phyloP scores from a whole-genome alignment of 2,113 vertebrate genomes.

The Halcyon malimbica region DNA sequence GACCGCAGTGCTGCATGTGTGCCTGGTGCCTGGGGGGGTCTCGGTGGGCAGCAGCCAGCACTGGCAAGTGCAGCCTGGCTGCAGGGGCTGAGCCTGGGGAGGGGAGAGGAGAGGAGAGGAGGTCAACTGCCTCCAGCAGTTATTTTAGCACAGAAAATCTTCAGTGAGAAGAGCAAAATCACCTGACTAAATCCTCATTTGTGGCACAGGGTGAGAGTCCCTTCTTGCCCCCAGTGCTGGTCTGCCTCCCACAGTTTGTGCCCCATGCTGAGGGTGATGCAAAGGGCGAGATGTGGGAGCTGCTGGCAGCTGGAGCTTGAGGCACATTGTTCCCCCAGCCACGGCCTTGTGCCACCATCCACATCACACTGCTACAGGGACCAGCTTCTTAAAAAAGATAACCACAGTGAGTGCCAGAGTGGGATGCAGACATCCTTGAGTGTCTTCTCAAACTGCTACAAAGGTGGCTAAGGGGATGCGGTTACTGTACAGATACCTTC shows the following conservation, averaged over 20 bases:
- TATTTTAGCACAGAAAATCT: background rate
- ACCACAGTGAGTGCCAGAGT: background rate
- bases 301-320: background rate
- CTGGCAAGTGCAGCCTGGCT: background rate
- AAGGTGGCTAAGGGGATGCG: background rate
- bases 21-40: fast-evolving
- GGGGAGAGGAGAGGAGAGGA: background rate
- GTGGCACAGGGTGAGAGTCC: background rate
- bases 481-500: background rate
- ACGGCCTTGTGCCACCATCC: background rate
- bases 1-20: background rate
- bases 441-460: background rate
- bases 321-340: background rate
- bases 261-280: fast-evolving
- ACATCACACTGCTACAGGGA: fast-evolving
- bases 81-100: background rate
- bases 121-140: background rate
- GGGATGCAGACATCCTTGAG: background rate
- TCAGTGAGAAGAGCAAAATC: background rate
- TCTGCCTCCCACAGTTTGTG: background rate
- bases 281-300: background rate
- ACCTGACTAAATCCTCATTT: background rate
- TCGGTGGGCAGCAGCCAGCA: background rate
- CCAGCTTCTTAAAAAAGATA: background rate
- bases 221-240: background rate